A percentile compares a stretch with the other conserved stretches of the same genome.
Conservation (phyloP, 2,888 invertebrate genomes). For the Dryadula phaetusa region DNA sequence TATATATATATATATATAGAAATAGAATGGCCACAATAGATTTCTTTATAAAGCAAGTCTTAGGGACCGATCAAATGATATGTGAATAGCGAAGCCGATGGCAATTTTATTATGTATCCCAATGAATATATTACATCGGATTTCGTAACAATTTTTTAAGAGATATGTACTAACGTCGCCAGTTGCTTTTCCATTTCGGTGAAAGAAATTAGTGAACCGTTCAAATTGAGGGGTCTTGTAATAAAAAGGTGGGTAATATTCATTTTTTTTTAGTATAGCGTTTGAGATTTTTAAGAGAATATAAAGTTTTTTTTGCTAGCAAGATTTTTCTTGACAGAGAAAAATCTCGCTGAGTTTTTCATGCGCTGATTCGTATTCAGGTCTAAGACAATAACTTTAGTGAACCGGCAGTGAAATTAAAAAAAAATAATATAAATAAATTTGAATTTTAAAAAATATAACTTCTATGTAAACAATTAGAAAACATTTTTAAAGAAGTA, state of each 20-base stretch:
- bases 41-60: conserved; percentile 34
- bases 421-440: too few species aligned
- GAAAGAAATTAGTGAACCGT: conserved; percentile 18
- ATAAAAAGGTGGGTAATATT: conserved; percentile 2
- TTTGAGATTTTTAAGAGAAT: not conserved
- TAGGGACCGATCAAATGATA: conserved; percentile 36
- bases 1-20: too few species aligned
- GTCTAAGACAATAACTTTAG: too few species aligned
- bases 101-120: conserved; percentile 47
- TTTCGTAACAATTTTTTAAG: conserved; percentile 24
- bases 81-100: conserved; percentile 43
- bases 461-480: too few species aligned
- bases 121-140: conserved; percentile 47
- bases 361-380: too few species aligned
- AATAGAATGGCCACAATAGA: conserved; percentile 36
- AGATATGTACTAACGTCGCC: conserved; percentile 8
- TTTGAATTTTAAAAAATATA: too few species aligned
- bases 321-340: too few species aligned
- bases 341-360: too few species aligned
- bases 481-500: too few species aligned
- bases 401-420: too few species aligned
- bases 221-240: not conserved
- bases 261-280: not conserved
- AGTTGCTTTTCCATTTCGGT: conserved; percentile 1
- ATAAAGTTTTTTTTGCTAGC: too few species aligned